Conservation (phyloP, 2,113 vertebrate species). For the Psittacus erithacus region DNA sequence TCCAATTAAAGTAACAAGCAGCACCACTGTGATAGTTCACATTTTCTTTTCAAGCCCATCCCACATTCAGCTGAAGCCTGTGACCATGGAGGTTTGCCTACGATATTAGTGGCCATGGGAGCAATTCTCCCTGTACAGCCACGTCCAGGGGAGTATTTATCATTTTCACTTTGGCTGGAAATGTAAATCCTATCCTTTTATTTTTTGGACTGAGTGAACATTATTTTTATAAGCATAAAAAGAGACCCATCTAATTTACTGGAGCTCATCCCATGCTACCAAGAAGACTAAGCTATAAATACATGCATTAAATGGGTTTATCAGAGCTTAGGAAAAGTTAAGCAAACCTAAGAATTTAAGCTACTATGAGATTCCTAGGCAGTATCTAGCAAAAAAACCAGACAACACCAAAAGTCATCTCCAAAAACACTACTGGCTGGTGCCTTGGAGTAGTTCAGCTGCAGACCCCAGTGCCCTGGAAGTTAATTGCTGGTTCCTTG, state of each 20-base stretch:
- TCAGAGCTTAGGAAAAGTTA: neutral
- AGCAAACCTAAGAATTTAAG: neutral
- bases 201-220: neutral
- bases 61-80: neutral
- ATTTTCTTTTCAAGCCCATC: neutral
- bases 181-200: neutral
- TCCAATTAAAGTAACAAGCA: neutral
- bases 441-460: neutral
- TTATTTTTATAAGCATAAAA: neutral
- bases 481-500: too few relatives aligned
- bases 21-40: neutral
- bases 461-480: fast-evolving
- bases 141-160: neutral
- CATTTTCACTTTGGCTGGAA: neutral
- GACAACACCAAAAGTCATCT: neutral
- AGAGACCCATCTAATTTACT: neutral
- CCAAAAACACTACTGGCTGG: fast-evolving
- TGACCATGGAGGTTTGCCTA: neutral
- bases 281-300: neutral
- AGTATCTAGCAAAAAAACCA: neutral
- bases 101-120: fast-evolving
- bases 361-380: neutral
- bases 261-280: neutral
- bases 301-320: neutral
- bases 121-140: neutral